Base-by-base conservation (phyloP, 2,888 invertebrate species). In the Rotaria sp. region DNA sequence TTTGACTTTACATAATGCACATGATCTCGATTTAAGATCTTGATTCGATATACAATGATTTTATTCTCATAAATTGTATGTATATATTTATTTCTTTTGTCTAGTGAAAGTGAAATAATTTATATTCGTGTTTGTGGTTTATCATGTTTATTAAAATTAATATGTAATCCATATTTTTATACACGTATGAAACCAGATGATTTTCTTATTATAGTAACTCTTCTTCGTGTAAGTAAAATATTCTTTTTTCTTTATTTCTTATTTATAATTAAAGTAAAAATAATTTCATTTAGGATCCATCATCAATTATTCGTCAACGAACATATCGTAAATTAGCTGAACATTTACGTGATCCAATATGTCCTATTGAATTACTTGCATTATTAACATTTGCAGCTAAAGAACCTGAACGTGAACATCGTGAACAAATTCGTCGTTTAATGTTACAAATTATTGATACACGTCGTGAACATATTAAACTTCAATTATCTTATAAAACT, bases 351-450 rank as follows among this genome's bases (percentile, higher is more conserved):
- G 45, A 80, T n/a, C 80, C 80, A 18, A 8, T n/a, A n/a, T 45
- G 45, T 80, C 80, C 80, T 2, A 45, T 45, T 80, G 80, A 80
- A 45, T 80, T 80, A 45, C 45, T 80, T 45, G 80, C 80, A n/a
- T n/a, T 80, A 13, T 41, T 80, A 45, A 45, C 41, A 45, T 80
- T 80, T 80, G 80, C 80, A 11, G 80, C 80, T 45, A 80, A 80
- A 80, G 80, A 80, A 80, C 45, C 80, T 80, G 80, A 80, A 80
- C 80, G 80, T 45, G 80, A 80, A 15, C 80, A 80, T 80, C 80
- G 80, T 11, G 80, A 80, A 26, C 80, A 45, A 41, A 45, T 80
- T n/a, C 80, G 80, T 80, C 80, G 80, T 45, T 80, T 38, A 41
- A 80, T 80, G 80, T 80, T 80, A 80, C 41, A 41, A 45, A 45